A percentile compares a stretch with the other conserved stretches of the same genome.
Conservation (phyloP, 2,888 invertebrate genomes). For the Cyclophora albipunctata region DNA sequence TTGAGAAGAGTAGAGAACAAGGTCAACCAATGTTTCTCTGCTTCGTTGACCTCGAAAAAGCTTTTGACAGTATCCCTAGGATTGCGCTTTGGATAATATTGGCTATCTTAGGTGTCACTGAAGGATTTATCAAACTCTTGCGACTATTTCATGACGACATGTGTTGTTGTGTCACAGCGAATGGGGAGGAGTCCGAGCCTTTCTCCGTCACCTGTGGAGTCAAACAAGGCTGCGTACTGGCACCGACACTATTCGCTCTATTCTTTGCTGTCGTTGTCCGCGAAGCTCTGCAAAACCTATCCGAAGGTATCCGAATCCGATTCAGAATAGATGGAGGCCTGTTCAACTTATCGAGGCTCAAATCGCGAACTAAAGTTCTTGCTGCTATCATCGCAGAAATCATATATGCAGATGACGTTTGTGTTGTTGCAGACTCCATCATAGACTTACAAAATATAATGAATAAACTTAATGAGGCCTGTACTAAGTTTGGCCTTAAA, state of each 20-base stretch:
- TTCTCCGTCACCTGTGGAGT: no score
- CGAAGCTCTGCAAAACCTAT: background rate
- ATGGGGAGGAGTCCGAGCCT: no score
- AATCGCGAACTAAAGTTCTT: background rate
- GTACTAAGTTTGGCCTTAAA: background rate
- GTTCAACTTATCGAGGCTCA: background rate
- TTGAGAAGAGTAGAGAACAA: conserved; percentile 13
- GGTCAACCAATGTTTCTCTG: conserved; percentile 7
- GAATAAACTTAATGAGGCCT: background rate
- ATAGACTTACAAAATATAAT: background rate
- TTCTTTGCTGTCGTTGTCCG: no score
- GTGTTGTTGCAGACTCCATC: background rate
- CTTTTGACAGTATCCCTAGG: conserved; percentile 12
- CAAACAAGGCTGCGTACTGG: no score
- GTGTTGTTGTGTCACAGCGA: background rate
- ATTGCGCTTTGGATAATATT: conserved; percentile 11
- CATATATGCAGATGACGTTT: background rate
- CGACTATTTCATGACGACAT: conserved; percentile 13
- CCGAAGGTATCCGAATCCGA: background rate
- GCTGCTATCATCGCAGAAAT: background rate
- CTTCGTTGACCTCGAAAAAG: background rate
- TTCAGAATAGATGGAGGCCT: background rate
- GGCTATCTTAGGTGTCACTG: conserved; percentile 5
- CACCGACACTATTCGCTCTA: no score
- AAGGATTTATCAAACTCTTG: conserved; percentile 8